phyloP scores from a whole-genome alignment of 92 coral and sea anemone species.

The Montipora capitata region DNA sequence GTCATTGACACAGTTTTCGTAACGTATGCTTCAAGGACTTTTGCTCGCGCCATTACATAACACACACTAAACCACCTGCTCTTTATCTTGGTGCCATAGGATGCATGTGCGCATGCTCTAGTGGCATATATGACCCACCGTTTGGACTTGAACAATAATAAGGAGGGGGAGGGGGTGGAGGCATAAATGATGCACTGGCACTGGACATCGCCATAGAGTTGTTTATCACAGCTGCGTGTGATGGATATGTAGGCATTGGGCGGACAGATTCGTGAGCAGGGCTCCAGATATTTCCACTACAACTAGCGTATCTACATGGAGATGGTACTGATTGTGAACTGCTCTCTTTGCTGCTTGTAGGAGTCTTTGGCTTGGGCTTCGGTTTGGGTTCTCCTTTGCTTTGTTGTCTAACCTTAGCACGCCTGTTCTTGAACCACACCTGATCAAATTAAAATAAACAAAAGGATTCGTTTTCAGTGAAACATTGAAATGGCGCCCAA shows the following conservation, averaged over 20 bases:
- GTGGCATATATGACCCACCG: conserved; percentile 93
- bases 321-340: conserved; percentile 80
- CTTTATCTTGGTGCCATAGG: conserved; percentile 91
- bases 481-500: conserved; percentile 37
- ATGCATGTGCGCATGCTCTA: conserved; percentile 92
- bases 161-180: conserved; percentile 96
- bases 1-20: conserved; percentile 29
- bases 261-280: conserved; percentile 94
- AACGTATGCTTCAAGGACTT: not conserved
- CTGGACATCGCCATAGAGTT: conserved; percentile 85
- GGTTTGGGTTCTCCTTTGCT: conserved; percentile 93
- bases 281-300: conserved; percentile 97
- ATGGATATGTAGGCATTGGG: conserved; percentile 85
- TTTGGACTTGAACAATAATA: conserved; percentile 93
- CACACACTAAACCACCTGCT: not conserved
- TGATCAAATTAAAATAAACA: conserved; percentile 49
- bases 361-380: conserved; percentile 91
- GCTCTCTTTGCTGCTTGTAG: conserved; percentile 86
- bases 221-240: conserved; percentile 90
- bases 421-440: conserved; percentile 99
- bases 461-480: conserved; percentile 3
- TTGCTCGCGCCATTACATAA: not conserved
- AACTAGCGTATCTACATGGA: conserved; percentile 96
- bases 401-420: conserved; percentile 96
- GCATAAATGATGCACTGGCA: conserved; percentile 87